Base-by-base conservation (phyloP, 2,888 invertebrate species). In the Pristionchus japonicus region DNA sequence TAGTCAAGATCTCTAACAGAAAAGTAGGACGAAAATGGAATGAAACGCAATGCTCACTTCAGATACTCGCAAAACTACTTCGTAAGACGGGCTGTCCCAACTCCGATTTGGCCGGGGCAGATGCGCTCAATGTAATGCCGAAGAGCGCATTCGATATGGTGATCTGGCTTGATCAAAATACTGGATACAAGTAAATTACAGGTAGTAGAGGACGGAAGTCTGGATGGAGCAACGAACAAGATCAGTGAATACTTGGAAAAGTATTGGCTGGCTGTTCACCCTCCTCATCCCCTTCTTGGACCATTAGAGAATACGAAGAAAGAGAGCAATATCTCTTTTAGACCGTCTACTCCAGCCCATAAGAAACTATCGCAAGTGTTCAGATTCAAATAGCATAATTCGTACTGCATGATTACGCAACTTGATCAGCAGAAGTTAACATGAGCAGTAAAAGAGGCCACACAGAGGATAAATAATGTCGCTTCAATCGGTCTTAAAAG, bases 201-300 rank as follows among this genome's bases (percentile, higher is more conserved):
- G 89, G 88, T 92, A 11, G 90, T 92, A 67, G 92, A 92, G 37
- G 92, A 92, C 37, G 91, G 91, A 40, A 91, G 91, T 15, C 70
- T 92, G 49, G 74, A 82, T 15, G 91, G 89, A 67, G 92, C 92
- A 2, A 91, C 91, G 0, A 88, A 89, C 86, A 88, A 89, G 37
- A 90, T 92, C 27, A 89, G 90, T 31, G 88, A 89, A 23, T 91
- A 89, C 70, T 70, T 92, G 86, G 91, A 92, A 47, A 89, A 91
- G 52, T 92, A 92, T 77, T 89, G 90, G 88, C 86, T 88, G 49
- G 90, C 92, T 13, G 87, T 90, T 15, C 88, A 89, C 37, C 90
- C 90, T 37, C 47, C 57, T 52, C 87, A 87, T 57, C 77, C 87
- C 11, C 74, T 87, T 43, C 27, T 86, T 20, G 86, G 61, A 31